These are phyloP conservation scores for Vannuccia rotundouncinata DNA, from an alignment of 2,888 invertebrate genomes.

Conservation along the genomic window DNA sequence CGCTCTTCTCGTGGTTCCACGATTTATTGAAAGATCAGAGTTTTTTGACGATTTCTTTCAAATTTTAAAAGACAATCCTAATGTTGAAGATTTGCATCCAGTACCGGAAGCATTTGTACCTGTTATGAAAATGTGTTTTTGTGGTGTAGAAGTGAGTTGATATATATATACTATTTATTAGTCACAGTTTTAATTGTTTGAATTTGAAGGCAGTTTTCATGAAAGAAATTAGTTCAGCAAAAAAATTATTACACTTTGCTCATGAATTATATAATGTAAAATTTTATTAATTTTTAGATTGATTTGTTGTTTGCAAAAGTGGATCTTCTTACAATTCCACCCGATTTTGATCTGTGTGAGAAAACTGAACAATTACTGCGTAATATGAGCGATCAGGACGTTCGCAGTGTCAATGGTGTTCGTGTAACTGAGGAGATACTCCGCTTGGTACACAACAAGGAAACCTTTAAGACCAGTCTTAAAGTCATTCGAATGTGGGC, in stretches of 20 bases:
- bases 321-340: conserved; percentile 88
- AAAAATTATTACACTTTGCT: no score
- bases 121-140: conserved; percentile 96
- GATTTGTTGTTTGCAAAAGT: conserved; percentile 93
- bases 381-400: conserved; percentile 74
- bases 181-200: neutral
- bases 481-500: conserved; percentile 40
- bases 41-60: conserved; percentile 94
- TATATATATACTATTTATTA: neutral
- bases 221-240: no score
- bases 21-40: conserved; percentile 84
- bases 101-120: conserved; percentile 98
- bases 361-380: conserved; percentile 71
- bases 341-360: conserved; percentile 77
- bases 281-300: conserved; percentile 57
- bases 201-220: no score
- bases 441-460: conserved; percentile 83
- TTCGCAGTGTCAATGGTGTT: conserved; percentile 79
- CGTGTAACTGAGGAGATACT: conserved; percentile 97
- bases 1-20: conserved; percentile 90
- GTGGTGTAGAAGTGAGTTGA: conserved; percentile 75
- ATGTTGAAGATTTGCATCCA: conserved; percentile 72
- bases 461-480: conserved; percentile 65
- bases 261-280: no score
- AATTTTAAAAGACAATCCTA: conserved; percentile 73